phyloP scores from a whole-genome alignment of 2,797 vertebrate genomes.

The Urocyon cinereoargenteus region DNA sequence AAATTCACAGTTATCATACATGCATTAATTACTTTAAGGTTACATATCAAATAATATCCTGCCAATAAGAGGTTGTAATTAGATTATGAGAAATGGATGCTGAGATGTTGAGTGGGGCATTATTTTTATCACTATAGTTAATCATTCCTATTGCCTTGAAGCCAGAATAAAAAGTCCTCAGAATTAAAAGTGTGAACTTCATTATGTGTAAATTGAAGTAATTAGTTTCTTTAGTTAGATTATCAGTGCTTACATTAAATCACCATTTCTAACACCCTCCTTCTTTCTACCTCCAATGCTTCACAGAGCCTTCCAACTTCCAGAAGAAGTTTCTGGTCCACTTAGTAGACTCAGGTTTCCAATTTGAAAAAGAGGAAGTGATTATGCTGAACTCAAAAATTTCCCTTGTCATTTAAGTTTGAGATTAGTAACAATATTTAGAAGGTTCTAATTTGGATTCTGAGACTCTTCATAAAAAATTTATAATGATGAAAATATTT shows the following conservation, averaged over 20 bases:
- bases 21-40: constrained; percentile 59
- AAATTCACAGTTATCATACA: constrained; percentile 30
- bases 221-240: constrained; percentile 27
- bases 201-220: constrained; percentile 55
- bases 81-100: constrained; percentile 22
- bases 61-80: constrained; percentile 50
- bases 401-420: not conserved
- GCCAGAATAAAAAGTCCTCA: constrained; percentile 12
- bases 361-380: not conserved
- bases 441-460: constrained; percentile 47
- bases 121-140: constrained; percentile 44
- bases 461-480: constrained; percentile 1
- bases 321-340: not conserved
- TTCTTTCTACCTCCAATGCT: not conserved
- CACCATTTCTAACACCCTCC: not conserved
- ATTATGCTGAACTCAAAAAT: not conserved
- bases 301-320: not conserved
- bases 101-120: not conserved
- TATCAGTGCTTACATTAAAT: constrained; percentile 20
- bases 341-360: not conserved
- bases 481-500: constrained; percentile 45
- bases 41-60: not conserved
- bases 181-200: constrained; percentile 24
- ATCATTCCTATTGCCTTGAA: constrained; percentile 3
- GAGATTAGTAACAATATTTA: not conserved